A percentile compares a stretch with the other conserved stretches of the same genome.
Evolutionary conservation across 2,888 invertebrate species (phyloP).

Genomic region (Suillia variegata): DNA sequence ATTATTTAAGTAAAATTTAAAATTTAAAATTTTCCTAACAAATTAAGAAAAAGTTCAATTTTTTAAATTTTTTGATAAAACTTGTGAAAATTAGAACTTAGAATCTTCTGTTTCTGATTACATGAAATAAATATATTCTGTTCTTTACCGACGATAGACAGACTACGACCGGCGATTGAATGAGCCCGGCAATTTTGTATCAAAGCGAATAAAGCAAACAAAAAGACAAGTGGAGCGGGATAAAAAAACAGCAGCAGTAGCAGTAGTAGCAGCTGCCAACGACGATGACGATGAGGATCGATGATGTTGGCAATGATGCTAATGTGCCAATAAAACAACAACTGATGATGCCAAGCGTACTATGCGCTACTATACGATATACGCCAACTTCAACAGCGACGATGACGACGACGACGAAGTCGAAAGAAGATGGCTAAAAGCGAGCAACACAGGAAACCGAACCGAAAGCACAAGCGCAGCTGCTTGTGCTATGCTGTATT

Average conservation of each 20-base stretch:
- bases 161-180: background rate
- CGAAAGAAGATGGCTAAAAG: too few relatives aligned
- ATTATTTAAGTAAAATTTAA: too few relatives aligned
- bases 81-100: too few relatives aligned
- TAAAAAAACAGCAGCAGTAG: background rate
- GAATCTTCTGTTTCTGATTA: too few relatives aligned
- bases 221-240: background rate
- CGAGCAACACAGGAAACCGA: background rate
- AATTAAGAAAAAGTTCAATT: too few relatives aligned
- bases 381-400: background rate
- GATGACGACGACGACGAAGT: too few relatives aligned
- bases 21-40: too few relatives aligned
- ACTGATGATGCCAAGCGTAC: background rate
- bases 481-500: too few relatives aligned
- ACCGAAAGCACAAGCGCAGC: too few relatives aligned
- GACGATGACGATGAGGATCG: background rate
- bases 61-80: too few relatives aligned
- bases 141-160: background rate
- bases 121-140: too few relatives aligned
- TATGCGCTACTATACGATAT: background rate
- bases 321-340: slow-evolving; percentile 4
- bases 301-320: slow-evolving; percentile 5
- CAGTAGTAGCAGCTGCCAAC: background rate
- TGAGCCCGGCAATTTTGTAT: background rate
- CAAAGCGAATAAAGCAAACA: background rate